These are phyloP conservation scores for Coelopa pilipes DNA, from an alignment of 2,888 invertebrate genomes.

Conservation along the genomic window DNA sequence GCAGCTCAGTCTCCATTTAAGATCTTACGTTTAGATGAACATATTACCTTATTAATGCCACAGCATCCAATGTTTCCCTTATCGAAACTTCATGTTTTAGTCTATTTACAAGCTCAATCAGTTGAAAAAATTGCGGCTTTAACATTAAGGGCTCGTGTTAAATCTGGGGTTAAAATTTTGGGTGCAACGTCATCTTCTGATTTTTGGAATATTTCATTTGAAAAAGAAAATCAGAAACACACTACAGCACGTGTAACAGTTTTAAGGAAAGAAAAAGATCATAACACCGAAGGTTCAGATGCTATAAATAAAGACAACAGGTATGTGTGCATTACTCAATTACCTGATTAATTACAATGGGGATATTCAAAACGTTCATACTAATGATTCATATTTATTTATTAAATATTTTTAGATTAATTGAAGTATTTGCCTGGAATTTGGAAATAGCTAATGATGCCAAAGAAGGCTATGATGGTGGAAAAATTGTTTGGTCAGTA, in stretches of 20 bases:
- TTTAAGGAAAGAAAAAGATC: slow-evolving; percentile 61
- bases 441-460: slow-evolving; percentile 86
- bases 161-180: slow-evolving; percentile 85
- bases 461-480: slow-evolving; percentile 82
- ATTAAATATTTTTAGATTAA: slow-evolving; percentile 64
- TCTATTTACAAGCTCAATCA: slow-evolving; percentile 81
- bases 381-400: too few species aligned
- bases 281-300: background rate
- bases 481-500: slow-evolving; percentile 88
- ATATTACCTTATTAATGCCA: slow-evolving; percentile 86
- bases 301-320: too few species aligned
- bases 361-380: background rate
- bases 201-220: slow-evolving; percentile 89
- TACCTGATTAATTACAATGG: too few species aligned
- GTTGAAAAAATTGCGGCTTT: slow-evolving; percentile 80
- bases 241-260: slow-evolving; percentile 91
- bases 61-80: slow-evolving; percentile 90
- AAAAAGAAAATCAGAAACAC: slow-evolving; percentile 82
- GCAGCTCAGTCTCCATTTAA: slow-evolving; percentile 84
- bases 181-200: slow-evolving; percentile 82
- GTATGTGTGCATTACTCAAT: too few species aligned
- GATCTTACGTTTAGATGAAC: slow-evolving; percentile 85
- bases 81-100: slow-evolving; percentile 89
- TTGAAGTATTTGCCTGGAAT: slow-evolving; percentile 92
- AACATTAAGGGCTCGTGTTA: slow-evolving; percentile 90